Conservation (phyloP, 2,113 vertebrate genomes). For the Aegithalos caudatus region DNA sequence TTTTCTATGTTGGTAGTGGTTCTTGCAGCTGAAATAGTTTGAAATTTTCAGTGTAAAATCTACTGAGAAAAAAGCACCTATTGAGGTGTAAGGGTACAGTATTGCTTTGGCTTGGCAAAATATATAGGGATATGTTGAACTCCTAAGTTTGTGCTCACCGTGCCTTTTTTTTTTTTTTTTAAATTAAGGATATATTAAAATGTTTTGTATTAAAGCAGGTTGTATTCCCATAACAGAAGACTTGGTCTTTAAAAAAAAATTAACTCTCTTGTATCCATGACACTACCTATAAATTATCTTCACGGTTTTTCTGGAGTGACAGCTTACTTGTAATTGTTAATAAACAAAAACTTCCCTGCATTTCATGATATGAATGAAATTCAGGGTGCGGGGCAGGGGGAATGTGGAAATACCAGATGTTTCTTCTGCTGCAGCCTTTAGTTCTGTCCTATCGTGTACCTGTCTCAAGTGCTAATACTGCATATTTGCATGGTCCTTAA, state of each 20-base stretch:
- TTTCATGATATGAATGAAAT: neutral
- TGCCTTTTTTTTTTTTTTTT: neutral
- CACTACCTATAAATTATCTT: neutral
- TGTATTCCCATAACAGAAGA: neutral
- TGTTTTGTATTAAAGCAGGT: neutral
- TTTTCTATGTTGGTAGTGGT: neutral
- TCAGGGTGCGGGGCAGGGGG: fast-evolving
- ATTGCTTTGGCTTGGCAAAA: neutral
- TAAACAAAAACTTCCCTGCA: neutral
- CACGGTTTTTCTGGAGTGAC: neutral
- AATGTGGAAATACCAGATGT: neutral
- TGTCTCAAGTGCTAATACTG: neutral
- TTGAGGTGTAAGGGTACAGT: neutral
- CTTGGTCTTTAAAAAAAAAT: neutral
- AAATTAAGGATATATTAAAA: neutral
- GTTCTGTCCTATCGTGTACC: neutral
- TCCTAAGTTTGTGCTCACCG: neutral
- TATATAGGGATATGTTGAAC: neutral
- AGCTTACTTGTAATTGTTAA: neutral
- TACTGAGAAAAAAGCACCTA: neutral
- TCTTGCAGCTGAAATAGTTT: neutral
- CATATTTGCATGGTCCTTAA: neutral
- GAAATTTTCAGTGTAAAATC: neutral
- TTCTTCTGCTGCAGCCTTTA: neutral
- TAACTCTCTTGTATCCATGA: neutral